Conservation (phyloP, 1,140 invertebrate genomes). For the Mizuhopecten yessoensis region DNA sequence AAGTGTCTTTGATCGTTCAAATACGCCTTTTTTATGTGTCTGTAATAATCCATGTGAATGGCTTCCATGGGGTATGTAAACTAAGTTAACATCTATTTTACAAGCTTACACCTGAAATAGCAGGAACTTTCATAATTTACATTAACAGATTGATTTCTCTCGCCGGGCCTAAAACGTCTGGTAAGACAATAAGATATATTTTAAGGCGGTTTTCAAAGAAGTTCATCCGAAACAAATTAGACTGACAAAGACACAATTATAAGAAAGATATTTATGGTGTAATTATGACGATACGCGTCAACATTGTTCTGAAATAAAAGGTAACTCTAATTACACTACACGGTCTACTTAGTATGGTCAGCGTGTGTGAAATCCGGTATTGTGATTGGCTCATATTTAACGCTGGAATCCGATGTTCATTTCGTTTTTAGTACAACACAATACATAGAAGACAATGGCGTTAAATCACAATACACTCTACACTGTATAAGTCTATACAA, state of each 20-base stretch:
- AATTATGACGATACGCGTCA: not conserved
- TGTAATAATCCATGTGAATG: no score
- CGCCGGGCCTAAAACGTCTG: no score
- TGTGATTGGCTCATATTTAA: conserved; percentile 3
- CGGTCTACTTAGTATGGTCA: not conserved
- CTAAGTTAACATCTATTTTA: not conserved
- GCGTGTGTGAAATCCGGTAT: not conserved
- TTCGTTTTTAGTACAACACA: not conserved
- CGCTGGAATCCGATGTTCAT: conserved; percentile 4
- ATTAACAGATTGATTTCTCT: no score
- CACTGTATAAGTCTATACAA: not conserved
- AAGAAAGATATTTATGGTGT: not conserved
- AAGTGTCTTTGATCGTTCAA: no score
- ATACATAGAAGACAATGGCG: not conserved
- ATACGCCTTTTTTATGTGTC: no score
- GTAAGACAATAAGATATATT: no score
- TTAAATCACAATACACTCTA: conserved; percentile 5
- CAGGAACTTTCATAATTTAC: no score
- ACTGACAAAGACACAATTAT: not conserved
- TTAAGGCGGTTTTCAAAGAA: not conserved
- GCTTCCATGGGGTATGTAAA: no score
- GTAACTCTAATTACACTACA: not conserved
- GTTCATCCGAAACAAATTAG: not conserved
- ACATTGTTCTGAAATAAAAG: not conserved
- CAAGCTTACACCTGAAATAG: not conserved